phyloP scores from a whole-genome alignment of 2,797 vertebrate genomes.

The Oophaga sylvatica region DNA sequence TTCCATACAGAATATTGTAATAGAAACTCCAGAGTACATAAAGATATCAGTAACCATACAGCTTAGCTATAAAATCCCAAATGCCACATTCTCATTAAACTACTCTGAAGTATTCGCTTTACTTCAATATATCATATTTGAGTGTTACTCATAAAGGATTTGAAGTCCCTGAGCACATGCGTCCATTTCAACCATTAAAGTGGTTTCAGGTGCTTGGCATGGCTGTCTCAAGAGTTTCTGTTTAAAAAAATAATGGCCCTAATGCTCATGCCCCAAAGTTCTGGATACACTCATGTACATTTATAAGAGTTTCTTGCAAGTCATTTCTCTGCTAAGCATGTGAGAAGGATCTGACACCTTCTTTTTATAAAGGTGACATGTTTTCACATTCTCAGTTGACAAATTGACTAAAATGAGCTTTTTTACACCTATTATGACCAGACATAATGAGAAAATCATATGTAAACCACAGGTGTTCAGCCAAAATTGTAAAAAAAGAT shows the following conservation, averaged over 20 bases:
- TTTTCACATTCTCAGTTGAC: slow-evolving; percentile 70
- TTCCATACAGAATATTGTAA: slow-evolving; percentile 36
- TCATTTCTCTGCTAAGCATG: slow-evolving; percentile 36
- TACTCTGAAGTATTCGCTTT: slow-evolving; percentile 70
- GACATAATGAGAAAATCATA: slow-evolving; percentile 63
- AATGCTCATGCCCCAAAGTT: slow-evolving; percentile 67
- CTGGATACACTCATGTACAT: slow-evolving; percentile 66
- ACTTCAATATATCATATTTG: slow-evolving; percentile 77
- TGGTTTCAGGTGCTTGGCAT: slow-evolving; percentile 81
- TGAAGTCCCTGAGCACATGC: slow-evolving; percentile 73
- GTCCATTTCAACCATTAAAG: slow-evolving; percentile 80
- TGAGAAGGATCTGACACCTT: slow-evolving; percentile 62
- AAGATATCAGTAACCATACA: slow-evolving; percentile 40
- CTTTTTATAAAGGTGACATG: slow-evolving; percentile 67
- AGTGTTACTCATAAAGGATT: slow-evolving; percentile 76
- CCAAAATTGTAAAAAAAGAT: slow-evolving; percentile 51
- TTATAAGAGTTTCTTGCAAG: slow-evolving; percentile 62
- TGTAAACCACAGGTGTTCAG: slow-evolving; percentile 63
- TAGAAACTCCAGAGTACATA: slow-evolving; percentile 39
- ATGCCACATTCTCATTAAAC: slow-evolving; percentile 47
- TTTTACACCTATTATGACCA: slow-evolving; percentile 64
- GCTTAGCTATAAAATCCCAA: slow-evolving; percentile 33
- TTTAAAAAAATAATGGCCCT: slow-evolving; percentile 74
- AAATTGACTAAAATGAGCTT: slow-evolving; percentile 67
- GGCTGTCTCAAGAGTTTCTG: slow-evolving; percentile 71